Percentiles rank a stretch among this genome's conserved stretches.
Evolutionary conservation across 1,140 invertebrate genomes (phyloP).

Genomic region (Cheumatopsyche charites): DNA sequence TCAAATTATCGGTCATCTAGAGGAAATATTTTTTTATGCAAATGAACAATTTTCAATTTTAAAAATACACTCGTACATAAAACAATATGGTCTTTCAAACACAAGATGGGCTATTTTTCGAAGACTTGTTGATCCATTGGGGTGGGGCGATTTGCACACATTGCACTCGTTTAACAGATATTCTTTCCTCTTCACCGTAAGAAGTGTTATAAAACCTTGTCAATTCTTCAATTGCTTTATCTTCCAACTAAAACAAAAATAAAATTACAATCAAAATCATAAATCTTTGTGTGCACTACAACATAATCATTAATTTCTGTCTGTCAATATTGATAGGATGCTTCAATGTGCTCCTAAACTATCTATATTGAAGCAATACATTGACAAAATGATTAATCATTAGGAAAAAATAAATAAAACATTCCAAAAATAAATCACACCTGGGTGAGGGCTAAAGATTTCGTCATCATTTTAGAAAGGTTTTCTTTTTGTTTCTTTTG

Average conservation of each 20-base stretch:
- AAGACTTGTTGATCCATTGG: constrained; percentile 65
- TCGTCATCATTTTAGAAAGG: constrained; percentile 65
- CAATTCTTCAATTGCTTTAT: constrained; percentile 74
- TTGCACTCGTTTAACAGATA: constrained; percentile 65
- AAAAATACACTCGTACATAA: neutral
- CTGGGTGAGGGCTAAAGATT: constrained; percentile 68
- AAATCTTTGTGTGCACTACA: neutral
- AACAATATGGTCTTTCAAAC: neutral
- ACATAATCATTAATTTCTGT: constrained; percentile 22
- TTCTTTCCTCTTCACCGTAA: constrained; percentile 67
- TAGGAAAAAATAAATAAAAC: neutral
- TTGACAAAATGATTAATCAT: constrained; percentile 4
- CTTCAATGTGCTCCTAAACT: neutral
- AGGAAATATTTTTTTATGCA: too few relatives aligned
- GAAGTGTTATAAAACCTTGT: constrained; percentile 68
- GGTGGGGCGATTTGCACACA: constrained; percentile 62
- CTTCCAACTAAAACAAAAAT: constrained; percentile 66
- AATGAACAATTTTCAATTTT: too few relatives aligned
- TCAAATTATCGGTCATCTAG: too few relatives aligned
- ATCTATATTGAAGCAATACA: neutral
- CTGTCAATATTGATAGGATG: neutral
- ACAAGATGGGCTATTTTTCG: constrained; percentile 45
- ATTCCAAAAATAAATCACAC: constrained; percentile 46
- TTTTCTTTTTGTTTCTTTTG: constrained; percentile 68
- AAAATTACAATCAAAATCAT: neutral